phyloP scores from a whole-genome alignment of 1,140 invertebrate species.

The Conopomorpha cramerella region DNA sequence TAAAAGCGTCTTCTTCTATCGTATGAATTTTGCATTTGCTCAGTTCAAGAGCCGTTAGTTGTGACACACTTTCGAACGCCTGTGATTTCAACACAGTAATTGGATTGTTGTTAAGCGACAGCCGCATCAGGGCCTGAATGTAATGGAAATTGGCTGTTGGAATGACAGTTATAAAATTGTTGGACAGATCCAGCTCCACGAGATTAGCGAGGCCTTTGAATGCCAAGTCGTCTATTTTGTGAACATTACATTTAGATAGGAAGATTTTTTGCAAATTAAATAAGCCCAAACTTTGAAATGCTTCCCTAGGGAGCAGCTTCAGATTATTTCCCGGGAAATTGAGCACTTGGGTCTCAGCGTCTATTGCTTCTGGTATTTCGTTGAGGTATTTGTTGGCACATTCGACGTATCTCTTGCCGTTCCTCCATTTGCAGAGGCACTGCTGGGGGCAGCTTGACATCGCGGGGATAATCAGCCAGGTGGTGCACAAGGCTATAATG shows the following conservation, averaged over 20 bases:
- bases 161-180: constrained; percentile 77
- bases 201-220: constrained; percentile 85
- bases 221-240: constrained; percentile 75
- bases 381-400: constrained; percentile 77
- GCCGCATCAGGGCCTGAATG: constrained; percentile 78
- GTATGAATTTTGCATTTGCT: constrained; percentile 77
- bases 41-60: constrained; percentile 80
- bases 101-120: constrained; percentile 80
- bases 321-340: constrained; percentile 84
- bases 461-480: constrained; percentile 34
- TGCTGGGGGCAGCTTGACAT: constrained; percentile 71
- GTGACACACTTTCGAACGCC: constrained; percentile 77
- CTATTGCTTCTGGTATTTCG: constrained; percentile 78
- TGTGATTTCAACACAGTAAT: constrained; percentile 71
- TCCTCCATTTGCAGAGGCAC: constrained; percentile 90
- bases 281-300: constrained; percentile 76
- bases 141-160: constrained; percentile 78
- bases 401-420: constrained; percentile 87
- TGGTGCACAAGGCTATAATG: constrained; percentile 46
- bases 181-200: constrained; percentile 85
- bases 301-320: constrained; percentile 73
- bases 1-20: constrained; percentile 81
- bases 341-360: constrained; percentile 86
- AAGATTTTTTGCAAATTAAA: constrained; percentile 89
- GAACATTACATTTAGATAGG: constrained; percentile 75